Base-by-base conservation (phyloP, 1,140 invertebrate genomes). In the Macrosteles quadrilineatus region DNA sequence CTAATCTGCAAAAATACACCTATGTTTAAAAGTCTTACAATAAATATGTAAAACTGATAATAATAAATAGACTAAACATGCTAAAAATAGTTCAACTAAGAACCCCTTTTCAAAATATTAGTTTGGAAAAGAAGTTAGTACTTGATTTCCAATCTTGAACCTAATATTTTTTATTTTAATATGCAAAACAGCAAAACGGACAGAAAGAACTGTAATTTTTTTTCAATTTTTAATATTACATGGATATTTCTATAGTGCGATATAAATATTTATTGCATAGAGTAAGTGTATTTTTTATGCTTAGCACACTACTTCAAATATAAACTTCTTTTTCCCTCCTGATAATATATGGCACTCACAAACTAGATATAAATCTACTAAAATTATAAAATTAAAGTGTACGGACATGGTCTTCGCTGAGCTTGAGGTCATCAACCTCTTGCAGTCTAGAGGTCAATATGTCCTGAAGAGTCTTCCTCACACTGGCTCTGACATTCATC, bases 401-500 rank as follows among this genome's bases (percentile, higher is more conserved):
- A 69, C 36, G 63, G 69, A 86, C 87, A 76, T 92, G 89, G 0
- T 87, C 85, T 12, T 87, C 84, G 1, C 81, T 83, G 62, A 92
- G 84, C 79, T 87, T 85, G 21, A 87, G 73, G 72, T 87, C 84
- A 72, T 85, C 82, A 0, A 82, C 83, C 72, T 90, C 88, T 50
- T 87, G 87, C 74, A 91, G 87, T 45, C 91, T 81, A 47, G 82
- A 81, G 14, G 81, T 81, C 30, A 93, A 78, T 63, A 89, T 85
- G 72, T 92, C 90, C 31, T 90, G 87, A 21, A 97, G 79, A 0
- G 91, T 89, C 75, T 92, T 94, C 36, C 89, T 85, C 17, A 95
- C 91, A 80, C 91, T 95, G 0, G 91, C 81, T 65, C 94, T 82
- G 31, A 94, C 87, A 14, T 25, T 59, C 55, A 21, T 6, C 27